Evolutionary conservation across 2,797 vertebrate species (phyloP), one percentile per base, ranked within the genome.

Genomic region (Gephyroberyx darwinii): DNA sequence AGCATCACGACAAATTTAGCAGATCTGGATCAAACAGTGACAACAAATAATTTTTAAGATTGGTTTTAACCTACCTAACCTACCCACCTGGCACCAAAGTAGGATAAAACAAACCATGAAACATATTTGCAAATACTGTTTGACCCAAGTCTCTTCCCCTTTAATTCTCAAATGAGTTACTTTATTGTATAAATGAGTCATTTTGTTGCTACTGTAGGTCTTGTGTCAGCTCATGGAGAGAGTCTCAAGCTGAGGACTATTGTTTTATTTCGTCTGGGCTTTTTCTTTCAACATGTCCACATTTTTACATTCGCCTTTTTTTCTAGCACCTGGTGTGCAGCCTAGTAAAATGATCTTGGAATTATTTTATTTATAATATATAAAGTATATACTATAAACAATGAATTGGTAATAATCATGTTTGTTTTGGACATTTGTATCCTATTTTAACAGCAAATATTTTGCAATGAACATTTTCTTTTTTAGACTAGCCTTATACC

Each of bases 271-370:
- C 83, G 56, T 89, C 83, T 69, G 75, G 78, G 63, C 75, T 86
- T 80, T 87, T 90, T 79, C 41, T 84, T 87, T 87, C 77, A 88
- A 70, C 75, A 84, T 81, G 77, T 84, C 75, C 80, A 77, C 60
- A 76, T 83, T 91, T 89, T 87, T 88, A 70, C 78, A 85, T 87
- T 86, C 82, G 65, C 63, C 54, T 86, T 89, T 86, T 26, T 83
- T 89, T 62, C 45, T 92, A 90, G 94, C 94, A 96, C 93, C 92
- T 92, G 92, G 89, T 84, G 91, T 96, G 93, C 93, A 88, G 71
- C 84, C 66, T 80, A 86, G 71, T 91, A 91, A 91, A 92, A 90
- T 83, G 86, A 77, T 88, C 74, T 69, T 88, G 75, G 80, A 84
- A 89, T n/a, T 72, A 88, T 90, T 91, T 85, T 91, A 85, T 92